Conservation (phyloP, 2,888 invertebrate species). For the Tupiocoris notatus region DNA sequence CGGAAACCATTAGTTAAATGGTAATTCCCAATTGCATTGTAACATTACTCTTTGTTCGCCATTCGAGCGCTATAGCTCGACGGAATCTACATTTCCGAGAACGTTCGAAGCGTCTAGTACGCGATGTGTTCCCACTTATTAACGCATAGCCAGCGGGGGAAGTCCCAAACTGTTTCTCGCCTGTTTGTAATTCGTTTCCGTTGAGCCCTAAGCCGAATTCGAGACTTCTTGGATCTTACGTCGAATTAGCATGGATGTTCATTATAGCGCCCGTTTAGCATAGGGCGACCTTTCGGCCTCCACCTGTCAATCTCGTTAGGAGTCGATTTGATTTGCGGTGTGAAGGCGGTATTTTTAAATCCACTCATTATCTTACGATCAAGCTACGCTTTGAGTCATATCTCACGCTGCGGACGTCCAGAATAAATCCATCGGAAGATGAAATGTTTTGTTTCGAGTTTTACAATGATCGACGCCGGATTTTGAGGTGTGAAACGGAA, state of each 20-base stretch:
- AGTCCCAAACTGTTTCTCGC: neutral
- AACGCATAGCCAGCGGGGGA: neutral
- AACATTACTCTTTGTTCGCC: too few species aligned
- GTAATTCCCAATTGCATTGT: too few species aligned
- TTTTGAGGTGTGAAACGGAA: too few species aligned
- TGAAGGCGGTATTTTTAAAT: constrained; percentile 4
- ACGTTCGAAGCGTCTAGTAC: too few species aligned
- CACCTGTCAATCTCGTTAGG: constrained; percentile 28
- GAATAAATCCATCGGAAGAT: neutral
- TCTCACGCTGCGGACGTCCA: neutral
- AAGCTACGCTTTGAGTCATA: neutral
- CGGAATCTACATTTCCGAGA: too few species aligned
- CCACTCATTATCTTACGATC: neutral
- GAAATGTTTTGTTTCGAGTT: too few species aligned
- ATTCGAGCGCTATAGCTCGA: too few species aligned
- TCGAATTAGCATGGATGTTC: constrained; percentile 23
- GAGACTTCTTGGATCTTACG: neutral
- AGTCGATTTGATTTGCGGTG: constrained; percentile 25
- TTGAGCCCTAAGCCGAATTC: neutral
- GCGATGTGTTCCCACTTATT: neutral
- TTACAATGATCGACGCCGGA: too few species aligned
- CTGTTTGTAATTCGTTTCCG: neutral
- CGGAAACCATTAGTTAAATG: too few species aligned
- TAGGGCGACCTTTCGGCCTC: constrained; percentile 18
- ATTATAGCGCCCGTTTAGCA: constrained; percentile 19